phyloP scores from a whole-genome alignment of 2,797 vertebrate genomes.

The Xenopus petersii region DNA sequence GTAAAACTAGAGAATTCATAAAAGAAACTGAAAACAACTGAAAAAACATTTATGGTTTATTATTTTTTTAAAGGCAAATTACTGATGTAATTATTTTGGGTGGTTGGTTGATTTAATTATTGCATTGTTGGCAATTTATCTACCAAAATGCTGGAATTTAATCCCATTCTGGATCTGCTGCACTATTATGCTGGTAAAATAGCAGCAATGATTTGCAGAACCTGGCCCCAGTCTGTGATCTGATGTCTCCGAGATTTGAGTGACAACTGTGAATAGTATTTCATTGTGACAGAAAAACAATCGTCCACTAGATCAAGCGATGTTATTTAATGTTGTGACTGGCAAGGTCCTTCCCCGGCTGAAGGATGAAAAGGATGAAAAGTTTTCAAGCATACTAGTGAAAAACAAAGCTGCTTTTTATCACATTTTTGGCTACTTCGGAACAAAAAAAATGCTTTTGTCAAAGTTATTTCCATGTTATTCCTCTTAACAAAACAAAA shows the following conservation, averaged over 20 bases:
- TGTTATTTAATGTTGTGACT: constrained; percentile 31
- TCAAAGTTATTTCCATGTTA: constrained; percentile 27
- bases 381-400: constrained; percentile 33
- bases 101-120: too few species aligned
- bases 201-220: too few species aligned
- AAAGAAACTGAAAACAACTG: too few species aligned
- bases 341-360: constrained; percentile 27
- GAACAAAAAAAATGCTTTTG: constrained; percentile 38
- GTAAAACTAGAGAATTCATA: too few species aligned
- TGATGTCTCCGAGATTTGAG: constrained; percentile 9
- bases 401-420: constrained; percentile 35
- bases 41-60: too few species aligned
- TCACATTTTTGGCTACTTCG: constrained; percentile 38
- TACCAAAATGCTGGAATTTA: too few species aligned
- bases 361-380: constrained; percentile 19
- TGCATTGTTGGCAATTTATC: too few species aligned
- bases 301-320: constrained; percentile 10
- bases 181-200: too few species aligned
- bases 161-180: too few species aligned
- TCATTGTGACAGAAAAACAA: constrained; percentile 16
- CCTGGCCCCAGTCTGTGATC: not conserved
- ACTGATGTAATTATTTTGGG: too few species aligned
- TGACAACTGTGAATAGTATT: constrained; percentile 32
- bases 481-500: too few species aligned
- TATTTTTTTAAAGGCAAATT: too few species aligned